Percentiles rank a stretch among this genome's conserved stretches.
Evolutionary conservation across 2,797 vertebrate genomes (phyloP).

Genomic region (Coreius guichenoti): DNA sequence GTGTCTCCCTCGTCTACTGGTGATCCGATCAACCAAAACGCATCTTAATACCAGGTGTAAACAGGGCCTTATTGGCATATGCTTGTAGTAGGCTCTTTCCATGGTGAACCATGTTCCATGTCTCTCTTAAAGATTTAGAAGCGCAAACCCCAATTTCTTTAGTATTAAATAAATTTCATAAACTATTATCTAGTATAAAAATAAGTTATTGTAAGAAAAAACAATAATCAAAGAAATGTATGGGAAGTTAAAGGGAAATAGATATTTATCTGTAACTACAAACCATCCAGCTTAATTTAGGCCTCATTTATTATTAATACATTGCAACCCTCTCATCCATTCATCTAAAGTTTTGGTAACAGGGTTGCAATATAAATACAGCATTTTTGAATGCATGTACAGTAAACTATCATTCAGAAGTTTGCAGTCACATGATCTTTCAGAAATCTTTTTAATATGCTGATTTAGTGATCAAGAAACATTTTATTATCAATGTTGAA

Average conservation of each 20-base stretch:
- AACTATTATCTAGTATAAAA: not conserved
- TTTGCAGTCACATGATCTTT: not conserved
- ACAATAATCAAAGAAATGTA: not conserved
- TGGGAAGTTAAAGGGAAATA: not conserved
- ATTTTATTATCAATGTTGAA: not conserved
- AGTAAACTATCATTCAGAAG: not conserved
- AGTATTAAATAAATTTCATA: not conserved
- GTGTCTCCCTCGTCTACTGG: no score
- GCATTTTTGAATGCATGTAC: not conserved
- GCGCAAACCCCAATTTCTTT: not conserved
- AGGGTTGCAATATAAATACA: not conserved
- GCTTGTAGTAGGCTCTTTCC: not conserved
- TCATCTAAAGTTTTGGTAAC: not conserved
- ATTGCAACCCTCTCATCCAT: not conserved
- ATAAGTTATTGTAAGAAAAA: not conserved
- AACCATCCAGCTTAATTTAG: not conserved
- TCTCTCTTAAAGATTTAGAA: not conserved
- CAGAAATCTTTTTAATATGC: not conserved
- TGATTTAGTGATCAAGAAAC: not conserved
- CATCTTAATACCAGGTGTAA: no score
- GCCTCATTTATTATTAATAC: not conserved
- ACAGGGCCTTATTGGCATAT: not conserved
- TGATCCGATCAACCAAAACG: no score
- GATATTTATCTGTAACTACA: slow-evolving; percentile 1
- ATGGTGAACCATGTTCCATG: not conserved